A percentile compares a stretch with the other conserved stretches of the same genome.
phyloP scores from a whole-genome alignment of 2,888 invertebrate species.

The Ormyrus pomaceus region DNA sequence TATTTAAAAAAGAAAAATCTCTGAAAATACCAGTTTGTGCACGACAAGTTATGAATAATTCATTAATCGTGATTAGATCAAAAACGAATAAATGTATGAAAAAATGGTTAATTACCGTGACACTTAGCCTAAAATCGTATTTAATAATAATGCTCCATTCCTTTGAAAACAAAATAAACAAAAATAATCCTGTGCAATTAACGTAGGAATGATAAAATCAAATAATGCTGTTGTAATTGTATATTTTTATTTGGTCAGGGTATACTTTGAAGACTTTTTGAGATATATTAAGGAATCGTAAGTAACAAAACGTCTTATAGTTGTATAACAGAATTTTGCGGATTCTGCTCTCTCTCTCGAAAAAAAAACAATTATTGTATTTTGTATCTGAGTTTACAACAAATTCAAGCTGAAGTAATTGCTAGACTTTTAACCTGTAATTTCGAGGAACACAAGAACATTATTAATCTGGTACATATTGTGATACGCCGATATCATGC shows the following conservation, averaged over 20 bases:
- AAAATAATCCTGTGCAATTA: conserved; percentile 38
- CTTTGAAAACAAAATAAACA: conserved; percentile 22
- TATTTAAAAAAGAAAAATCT: conserved; percentile 29
- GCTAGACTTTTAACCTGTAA: conserved; percentile 47
- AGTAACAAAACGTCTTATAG: conserved; percentile 27
- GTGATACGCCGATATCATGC: conserved; percentile 40
- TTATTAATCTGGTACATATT: conserved; percentile 46
- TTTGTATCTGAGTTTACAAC: conserved; percentile 53
- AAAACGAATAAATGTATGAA: conserved; percentile 38
- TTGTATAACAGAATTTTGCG: conserved; percentile 35
- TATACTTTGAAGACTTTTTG: conserved; percentile 39
- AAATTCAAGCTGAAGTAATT: conserved; percentile 30
- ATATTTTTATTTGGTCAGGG: conserved; percentile 41
- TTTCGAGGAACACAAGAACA: conserved; percentile 30
- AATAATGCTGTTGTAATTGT: conserved; percentile 11
- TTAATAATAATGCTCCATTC: conserved; percentile 55
- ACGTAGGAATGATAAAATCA: conserved; percentile 8
- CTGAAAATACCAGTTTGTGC: conserved; percentile 11
- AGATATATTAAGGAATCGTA: conserved; percentile 47
- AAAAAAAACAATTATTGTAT: conserved; percentile 44
- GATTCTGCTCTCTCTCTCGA: conserved; percentile 27
- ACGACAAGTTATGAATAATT: conserved; percentile 21
- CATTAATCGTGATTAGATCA: conserved; percentile 4
- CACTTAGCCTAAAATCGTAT: conserved; percentile 46
- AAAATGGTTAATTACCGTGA: conserved; percentile 42